Evolutionary conservation across 2,797 vertebrate genomes (phyloP), one percentile per base, ranked within the genome.

Genomic region (Anguilla marmorata): DNA sequence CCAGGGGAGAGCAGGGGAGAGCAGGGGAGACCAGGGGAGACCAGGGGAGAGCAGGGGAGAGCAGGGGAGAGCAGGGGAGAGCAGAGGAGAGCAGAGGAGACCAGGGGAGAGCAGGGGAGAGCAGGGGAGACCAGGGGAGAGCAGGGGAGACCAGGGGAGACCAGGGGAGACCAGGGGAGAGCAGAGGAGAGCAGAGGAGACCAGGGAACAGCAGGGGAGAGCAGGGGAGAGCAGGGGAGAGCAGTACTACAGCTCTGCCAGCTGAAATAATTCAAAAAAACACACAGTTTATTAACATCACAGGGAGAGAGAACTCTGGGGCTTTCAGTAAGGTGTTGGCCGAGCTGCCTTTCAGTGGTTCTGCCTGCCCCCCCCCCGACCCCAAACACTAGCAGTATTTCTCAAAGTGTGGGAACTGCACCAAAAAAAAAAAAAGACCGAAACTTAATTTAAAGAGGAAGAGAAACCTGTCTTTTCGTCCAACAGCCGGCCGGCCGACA

Each of bases 381-480:
- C 52, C 76, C 80, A 56, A 84, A 84, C 54, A 58, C 85, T 87
- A 85, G 82, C 83, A 92, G 85, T 90, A 27, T 86, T 86, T 84
- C 88, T 89, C 50, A 90, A 90, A 79, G 76, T 89, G 89, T 90
- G 87, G 88, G 87, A 83, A 88, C 76, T 85, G 89, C 45, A 85
- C 79, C 56, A 33, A 41, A 76, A 76, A 74, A 27, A 76, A 74
- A 27, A 74, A 30, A n/a, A 1, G 66, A 0, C 60, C 24, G 24
- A n/a, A 66, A 66, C 19, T 21, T 80, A 4, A 60, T 72, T 85
- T 11, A 2, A 89, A 7, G 85, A 79, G 76, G 54, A 82, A 45
- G 2, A 21, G 9, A 80, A 69, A 30, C 87, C 88, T 91, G 91
- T 93, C 90, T 93, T 90, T 88, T 91, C 84, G 45, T 74, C 84